A percentile compares a stretch with the other conserved stretches of the same genome.
These are phyloP conservation scores for Pararge aegeria DNA, from an alignment of 1,140 invertebrate genomes.

Conservation along the genomic window DNA sequence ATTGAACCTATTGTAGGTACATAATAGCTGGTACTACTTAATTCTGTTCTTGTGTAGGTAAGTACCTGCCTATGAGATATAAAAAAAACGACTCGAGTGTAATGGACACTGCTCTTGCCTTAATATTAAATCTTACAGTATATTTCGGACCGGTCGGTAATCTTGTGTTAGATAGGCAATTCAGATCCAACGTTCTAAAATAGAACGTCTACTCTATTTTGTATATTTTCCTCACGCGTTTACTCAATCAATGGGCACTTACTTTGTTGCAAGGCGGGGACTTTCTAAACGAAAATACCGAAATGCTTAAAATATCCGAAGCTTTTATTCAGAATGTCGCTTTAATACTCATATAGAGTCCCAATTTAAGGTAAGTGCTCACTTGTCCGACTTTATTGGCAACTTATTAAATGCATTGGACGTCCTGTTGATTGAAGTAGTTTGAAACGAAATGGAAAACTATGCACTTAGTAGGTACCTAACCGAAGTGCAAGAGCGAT, in stretches of 20 bases:
- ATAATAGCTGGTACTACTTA: too few relatives aligned
- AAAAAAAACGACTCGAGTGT: too few relatives aligned
- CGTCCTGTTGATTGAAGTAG: constrained; percentile 1
- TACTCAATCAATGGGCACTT: constrained; percentile 56
- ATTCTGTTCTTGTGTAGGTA: too few relatives aligned
- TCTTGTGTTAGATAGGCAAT: constrained; percentile 37
- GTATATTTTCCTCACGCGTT: constrained; percentile 33
- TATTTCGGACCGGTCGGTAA: constrained; percentile 35
- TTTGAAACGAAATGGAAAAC: not conserved
- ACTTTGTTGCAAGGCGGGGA: constrained; percentile 26
- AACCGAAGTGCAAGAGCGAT: too few relatives aligned
- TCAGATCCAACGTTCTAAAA: constrained; percentile 37
- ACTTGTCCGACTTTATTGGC: not conserved
- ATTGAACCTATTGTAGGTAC: too few relatives aligned
- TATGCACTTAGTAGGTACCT: not conserved
- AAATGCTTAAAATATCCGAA: constrained; percentile 12
- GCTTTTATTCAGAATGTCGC: not conserved
- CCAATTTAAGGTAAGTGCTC: constrained; percentile 1
- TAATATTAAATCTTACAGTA: not conserved
- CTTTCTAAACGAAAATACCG: constrained; percentile 8
- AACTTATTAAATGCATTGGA: constrained; percentile 2
- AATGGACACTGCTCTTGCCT: too few relatives aligned
- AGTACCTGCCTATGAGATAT: too few relatives aligned
- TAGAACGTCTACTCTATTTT: constrained; percentile 35
- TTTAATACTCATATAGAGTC: not conserved